Percentiles rank a stretch among this genome's conserved stretches.
Evolutionary conservation across 2,797 vertebrate species (phyloP).

Genomic region (Tamandua tetradactyla): DNA sequence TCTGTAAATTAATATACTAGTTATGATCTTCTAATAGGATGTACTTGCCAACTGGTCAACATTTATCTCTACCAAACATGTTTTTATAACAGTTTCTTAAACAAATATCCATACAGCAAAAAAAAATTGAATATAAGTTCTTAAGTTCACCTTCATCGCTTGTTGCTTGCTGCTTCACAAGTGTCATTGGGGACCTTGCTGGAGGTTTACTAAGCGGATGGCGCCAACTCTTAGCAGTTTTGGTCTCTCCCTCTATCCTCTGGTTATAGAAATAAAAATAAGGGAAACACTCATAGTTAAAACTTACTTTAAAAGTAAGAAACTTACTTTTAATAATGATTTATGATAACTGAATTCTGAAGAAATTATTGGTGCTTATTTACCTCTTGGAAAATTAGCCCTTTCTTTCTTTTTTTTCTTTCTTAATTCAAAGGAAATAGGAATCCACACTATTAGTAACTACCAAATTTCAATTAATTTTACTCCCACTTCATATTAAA

Average conservation of each 20-base stretch:
- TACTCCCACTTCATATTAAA: conserved; percentile 22
- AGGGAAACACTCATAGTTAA: conserved; percentile 25
- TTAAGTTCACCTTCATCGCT: conserved; percentile 92
- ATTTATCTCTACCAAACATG: conserved; percentile 5
- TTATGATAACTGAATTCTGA: background rate
- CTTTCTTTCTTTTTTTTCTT: background rate
- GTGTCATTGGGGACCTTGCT: conserved; percentile 92
- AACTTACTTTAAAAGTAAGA: background rate
- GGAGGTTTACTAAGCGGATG: conserved; percentile 95
- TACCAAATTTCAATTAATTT: conserved; percentile 22
- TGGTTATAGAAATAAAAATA: conserved; percentile 83
- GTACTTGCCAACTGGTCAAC: background rate
- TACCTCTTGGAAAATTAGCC: background rate
- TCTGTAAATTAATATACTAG: background rate
- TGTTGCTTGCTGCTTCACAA: conserved; percentile 92
- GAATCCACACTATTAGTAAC: conserved; percentile 17
- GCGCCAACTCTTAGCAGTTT: conserved; percentile 93
- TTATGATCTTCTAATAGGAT: background rate
- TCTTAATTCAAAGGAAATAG: background rate
- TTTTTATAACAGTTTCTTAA: background rate
- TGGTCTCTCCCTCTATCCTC: conserved; percentile 81
- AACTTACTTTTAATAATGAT: background rate
- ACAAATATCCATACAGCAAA: background rate
- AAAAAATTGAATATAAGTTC: background rate
- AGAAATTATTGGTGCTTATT: background rate